phyloP scores from a whole-genome alignment of 2,113 vertebrate genomes.

The Sceloporus undulatus region DNA sequence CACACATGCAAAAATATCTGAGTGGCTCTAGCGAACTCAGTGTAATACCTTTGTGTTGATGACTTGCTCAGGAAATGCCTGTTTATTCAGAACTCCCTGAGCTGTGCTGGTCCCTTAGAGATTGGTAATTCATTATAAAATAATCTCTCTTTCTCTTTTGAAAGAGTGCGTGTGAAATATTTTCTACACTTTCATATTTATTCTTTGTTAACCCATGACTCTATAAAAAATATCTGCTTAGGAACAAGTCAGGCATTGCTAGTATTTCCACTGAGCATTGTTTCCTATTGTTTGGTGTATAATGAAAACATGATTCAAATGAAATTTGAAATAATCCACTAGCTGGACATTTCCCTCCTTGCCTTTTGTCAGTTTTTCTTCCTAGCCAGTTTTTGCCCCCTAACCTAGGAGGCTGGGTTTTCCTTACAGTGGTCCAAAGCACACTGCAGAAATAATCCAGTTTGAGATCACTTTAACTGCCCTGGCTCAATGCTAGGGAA shows the following conservation, averaged over 20 bases:
- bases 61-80: background rate
- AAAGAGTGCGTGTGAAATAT: background rate
- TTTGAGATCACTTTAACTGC: no score
- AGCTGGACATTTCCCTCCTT: background rate
- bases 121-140: constrained; percentile 28
- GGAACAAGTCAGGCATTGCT: background rate
- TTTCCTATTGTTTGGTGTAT: background rate
- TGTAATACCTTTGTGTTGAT: constrained; percentile 13
- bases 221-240: constrained; percentile 1
- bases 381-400: background rate
- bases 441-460: no score
- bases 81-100: background rate
- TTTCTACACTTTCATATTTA: constrained; percentile 30
- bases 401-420: background rate
- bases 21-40: background rate
- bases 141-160: background rate
- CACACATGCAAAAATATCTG: background rate
- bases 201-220: constrained; percentile 33
- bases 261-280: background rate
- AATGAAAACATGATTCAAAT: background rate
- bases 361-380: background rate
- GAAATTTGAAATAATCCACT: constrained; percentile 11
- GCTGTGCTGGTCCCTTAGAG: constrained; percentile 14
- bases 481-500: no score
- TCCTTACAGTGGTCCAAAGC: background rate